A percentile compares a stretch with the other conserved stretches of the same genome.
Evolutionary conservation across 2,888 invertebrate genomes (phyloP).

Genomic region (Ophion ventricosus): DNA sequence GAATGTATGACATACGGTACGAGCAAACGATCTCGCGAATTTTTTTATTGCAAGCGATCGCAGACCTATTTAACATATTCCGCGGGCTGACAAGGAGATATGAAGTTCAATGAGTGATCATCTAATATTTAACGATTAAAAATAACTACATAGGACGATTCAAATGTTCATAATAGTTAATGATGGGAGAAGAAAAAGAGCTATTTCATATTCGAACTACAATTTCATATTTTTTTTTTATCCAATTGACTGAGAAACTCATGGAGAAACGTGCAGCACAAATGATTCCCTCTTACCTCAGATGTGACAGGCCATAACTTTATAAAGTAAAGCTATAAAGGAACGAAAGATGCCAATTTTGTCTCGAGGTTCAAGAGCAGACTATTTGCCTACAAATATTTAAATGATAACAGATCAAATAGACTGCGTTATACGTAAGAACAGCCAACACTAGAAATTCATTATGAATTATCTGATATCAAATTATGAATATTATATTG

Average conservation of each 20-base stretch:
- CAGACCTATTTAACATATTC: slow-evolving; percentile 15
- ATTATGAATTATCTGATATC: background rate
- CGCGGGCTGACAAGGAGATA: slow-evolving; percentile 30
- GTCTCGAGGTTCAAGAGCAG: background rate
- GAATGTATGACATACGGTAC: slow-evolving; percentile 50
- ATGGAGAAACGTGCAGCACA: background rate
- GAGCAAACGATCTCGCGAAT: slow-evolving; percentile 39
- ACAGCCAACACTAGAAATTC: slow-evolving; percentile 9
- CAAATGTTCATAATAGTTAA: slow-evolving; percentile 48
- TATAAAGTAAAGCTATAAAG: background rate
- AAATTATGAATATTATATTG: slow-evolving; percentile 21
- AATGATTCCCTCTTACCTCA: slow-evolving; percentile 33
- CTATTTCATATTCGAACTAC: slow-evolving; percentile 40
- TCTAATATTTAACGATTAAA: slow-evolving; percentile 53
- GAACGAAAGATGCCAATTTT: slow-evolving; percentile 4
- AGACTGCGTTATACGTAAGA: background rate
- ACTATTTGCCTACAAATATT: background rate
- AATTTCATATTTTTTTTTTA: slow-evolving; percentile 55
- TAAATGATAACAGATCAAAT: slow-evolving; percentile 13
- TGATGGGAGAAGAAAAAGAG: slow-evolving; percentile 12
- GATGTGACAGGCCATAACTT: slow-evolving; percentile 12
- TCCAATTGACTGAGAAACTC: slow-evolving; percentile 7
- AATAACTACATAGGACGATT: slow-evolving; percentile 58
- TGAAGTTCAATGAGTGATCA: slow-evolving; percentile 64
- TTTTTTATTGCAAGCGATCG: slow-evolving; percentile 9